phyloP scores from a whole-genome alignment of 2,113 vertebrate genomes.

The Caranx ignobilis region DNA sequence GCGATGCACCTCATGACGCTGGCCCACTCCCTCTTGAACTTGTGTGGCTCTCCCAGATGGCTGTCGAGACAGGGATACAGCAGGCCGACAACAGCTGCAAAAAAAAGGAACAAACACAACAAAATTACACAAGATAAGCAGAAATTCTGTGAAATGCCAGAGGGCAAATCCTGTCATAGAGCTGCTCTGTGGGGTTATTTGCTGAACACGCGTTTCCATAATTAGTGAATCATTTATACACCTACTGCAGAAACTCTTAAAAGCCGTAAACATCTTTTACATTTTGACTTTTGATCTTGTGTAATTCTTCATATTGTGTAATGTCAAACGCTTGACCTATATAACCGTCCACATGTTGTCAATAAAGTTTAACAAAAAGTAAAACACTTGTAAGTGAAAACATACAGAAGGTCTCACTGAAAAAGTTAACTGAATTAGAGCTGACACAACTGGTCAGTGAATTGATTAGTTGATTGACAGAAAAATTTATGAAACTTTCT shows the following conservation, averaged over 20 bases:
- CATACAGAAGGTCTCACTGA: too few relatives aligned
- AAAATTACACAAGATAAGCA: constrained; percentile 56
- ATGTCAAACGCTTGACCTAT: not conserved
- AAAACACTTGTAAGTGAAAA: too few relatives aligned
- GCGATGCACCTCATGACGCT: constrained; percentile 99
- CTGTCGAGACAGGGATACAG: constrained; percentile 98
- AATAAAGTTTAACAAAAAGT: not conserved
- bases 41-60: constrained; percentile 95
- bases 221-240: constrained; percentile 34
- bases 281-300: not conserved
- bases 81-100: constrained; percentile 93
- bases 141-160: constrained; percentile 34
- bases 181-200: constrained; percentile 35
- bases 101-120: constrained; percentile 36
- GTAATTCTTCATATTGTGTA: not conserved
- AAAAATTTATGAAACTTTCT: too few relatives aligned
- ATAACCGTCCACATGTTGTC: not conserved
- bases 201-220: constrained; percentile 45
- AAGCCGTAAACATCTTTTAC: not conserved
- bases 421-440: too few relatives aligned
- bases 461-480: too few relatives aligned
- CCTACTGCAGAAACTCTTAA: not conserved
- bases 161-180: constrained; percentile 2
- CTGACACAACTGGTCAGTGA: too few relatives aligned
- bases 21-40: constrained; percentile 99